These are phyloP conservation scores for Drosophila ogumai DNA, from an alignment of 1,140 invertebrate genomes.

Conservation along the genomic window DNA sequence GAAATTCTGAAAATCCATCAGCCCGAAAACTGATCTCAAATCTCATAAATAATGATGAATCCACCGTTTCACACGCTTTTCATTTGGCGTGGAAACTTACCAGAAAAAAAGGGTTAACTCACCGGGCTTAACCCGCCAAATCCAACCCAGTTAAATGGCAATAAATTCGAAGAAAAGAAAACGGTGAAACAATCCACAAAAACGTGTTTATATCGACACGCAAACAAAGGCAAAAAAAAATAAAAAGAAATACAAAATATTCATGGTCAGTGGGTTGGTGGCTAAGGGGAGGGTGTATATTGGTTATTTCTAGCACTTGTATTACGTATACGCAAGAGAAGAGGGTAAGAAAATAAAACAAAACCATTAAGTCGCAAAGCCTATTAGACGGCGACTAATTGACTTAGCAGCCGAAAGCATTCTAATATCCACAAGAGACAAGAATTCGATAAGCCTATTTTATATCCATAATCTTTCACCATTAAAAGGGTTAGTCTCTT, in stretches of 20 bases:
- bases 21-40: conserved; percentile 17
- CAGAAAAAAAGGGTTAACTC: conserved; percentile 25
- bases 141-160: conserved; percentile 41
- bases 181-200: conserved; percentile 40
- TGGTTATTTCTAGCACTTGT: conserved; percentile 27
- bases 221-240: conserved; percentile 24
- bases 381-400: conserved; percentile 47
- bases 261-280: conserved; percentile 40
- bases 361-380: conserved; percentile 29
- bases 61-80: conserved; percentile 39
- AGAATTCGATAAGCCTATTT: neutral
- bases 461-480: neutral
- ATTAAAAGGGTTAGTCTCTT: neutral
- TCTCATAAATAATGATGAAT: conserved; percentile 18
- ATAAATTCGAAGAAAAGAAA: conserved; percentile 33
- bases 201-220: conserved; percentile 49
- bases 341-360: conserved; percentile 10
- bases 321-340: conserved; percentile 48
- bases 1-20: conserved; percentile 13
- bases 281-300: neutral
- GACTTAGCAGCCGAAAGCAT: conserved; percentile 31
- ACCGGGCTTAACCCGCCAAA: conserved; percentile 23
- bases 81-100: conserved; percentile 34
- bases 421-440: conserved; percentile 4
- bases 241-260: conserved; percentile 25